Conservation (phyloP, 2,888 invertebrate genomes). For the Leucophenga maculata region DNA sequence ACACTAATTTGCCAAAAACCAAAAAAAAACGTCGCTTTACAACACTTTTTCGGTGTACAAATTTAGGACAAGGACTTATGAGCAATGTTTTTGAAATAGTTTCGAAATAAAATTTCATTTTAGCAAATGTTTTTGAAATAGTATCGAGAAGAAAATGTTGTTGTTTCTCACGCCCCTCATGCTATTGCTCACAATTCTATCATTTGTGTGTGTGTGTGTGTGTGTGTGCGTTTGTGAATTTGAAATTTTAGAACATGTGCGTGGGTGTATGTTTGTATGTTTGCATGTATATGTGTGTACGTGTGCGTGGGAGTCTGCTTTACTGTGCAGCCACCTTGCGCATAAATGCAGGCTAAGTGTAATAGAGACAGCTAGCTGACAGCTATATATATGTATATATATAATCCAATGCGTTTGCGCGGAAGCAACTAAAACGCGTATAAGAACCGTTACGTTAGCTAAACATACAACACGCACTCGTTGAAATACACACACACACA, state of each 20-base stretch:
- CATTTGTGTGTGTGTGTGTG: too few relatives aligned
- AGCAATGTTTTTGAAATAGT: constrained; percentile 5
- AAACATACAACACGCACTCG: constrained; percentile 24
- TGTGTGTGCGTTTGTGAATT: not conserved
- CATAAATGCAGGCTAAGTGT: not conserved
- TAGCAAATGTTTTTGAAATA: not conserved
- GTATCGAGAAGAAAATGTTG: not conserved
- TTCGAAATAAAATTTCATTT: not conserved
- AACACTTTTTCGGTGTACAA: not conserved
- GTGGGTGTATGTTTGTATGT: constrained; percentile 29
- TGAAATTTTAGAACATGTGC: constrained; percentile 23
- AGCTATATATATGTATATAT: not conserved
- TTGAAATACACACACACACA: constrained; percentile 33
- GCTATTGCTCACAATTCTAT: too few relatives aligned
- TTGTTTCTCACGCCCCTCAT: too few relatives aligned
- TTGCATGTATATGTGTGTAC: constrained; percentile 22
- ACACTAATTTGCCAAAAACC: not conserved
- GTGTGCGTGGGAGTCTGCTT: constrained; percentile 21
- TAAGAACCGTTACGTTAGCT: not conserved
- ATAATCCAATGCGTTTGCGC: not conserved
- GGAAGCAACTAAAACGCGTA: not conserved
- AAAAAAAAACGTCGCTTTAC: not conserved
- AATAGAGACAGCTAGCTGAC: not conserved
- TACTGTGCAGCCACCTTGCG: not conserved
- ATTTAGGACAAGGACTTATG: constrained; percentile 1